These are phyloP conservation scores for Arvicola amphibius DNA, from an alignment of 2,797 vertebrate genomes.

Conservation along the genomic window DNA sequence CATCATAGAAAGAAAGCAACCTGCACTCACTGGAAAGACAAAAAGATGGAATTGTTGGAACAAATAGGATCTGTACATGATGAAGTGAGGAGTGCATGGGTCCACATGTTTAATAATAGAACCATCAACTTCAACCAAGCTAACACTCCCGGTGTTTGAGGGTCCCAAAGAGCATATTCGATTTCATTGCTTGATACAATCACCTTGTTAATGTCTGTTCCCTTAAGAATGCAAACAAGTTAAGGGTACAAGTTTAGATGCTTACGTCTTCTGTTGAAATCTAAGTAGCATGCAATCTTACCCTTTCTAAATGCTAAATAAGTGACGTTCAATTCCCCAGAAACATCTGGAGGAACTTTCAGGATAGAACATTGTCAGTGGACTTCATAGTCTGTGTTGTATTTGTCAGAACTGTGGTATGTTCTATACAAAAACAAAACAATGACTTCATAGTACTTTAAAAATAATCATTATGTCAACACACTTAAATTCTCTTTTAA, in stretches of 20 bases:
- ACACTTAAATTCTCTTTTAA: constrained; percentile 27
- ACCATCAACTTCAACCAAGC: not conserved
- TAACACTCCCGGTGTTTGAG: not conserved
- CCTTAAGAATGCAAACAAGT: not conserved
- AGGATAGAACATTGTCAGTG: not conserved
- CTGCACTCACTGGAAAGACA: not conserved
- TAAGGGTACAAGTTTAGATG: not conserved
- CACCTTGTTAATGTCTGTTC: not conserved
- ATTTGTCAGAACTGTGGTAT: not conserved
- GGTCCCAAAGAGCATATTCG: not conserved
- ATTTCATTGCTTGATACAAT: not conserved
- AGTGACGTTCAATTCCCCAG: not conserved
- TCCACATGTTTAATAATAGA: not conserved
- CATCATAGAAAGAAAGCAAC: not conserved
- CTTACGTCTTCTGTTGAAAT: not conserved
- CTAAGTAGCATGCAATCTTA: not conserved
- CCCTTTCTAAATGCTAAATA: not conserved
- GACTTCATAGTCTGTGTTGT: not conserved
- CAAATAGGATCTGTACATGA: not conserved
- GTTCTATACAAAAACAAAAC: not conserved
- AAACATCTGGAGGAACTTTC: not conserved
- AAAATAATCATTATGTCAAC: not conserved
- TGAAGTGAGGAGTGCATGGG: not conserved
- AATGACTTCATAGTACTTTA: not conserved
- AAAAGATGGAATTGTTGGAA: not conserved